Evolutionary conservation across 92 coral and sea anemone species (phyloP), one percentile per base, ranked within the genome.

Genomic region (Porites evermanni): DNA sequence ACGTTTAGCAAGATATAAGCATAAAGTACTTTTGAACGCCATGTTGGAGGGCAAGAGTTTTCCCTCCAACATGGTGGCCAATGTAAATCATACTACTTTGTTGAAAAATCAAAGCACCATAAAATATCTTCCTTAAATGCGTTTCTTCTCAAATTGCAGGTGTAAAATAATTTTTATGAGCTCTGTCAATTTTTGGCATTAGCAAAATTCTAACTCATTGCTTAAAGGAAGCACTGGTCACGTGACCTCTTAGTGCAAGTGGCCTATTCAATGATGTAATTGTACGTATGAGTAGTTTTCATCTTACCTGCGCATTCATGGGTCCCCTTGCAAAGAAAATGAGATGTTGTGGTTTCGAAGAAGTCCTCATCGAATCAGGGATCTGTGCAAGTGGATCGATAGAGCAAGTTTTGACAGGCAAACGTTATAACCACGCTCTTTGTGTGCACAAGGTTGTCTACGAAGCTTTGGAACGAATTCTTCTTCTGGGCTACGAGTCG

Each of bases 301-400:
- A 85, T 21, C 86, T 75, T 51, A 61, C 66, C 12, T 75, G 86
- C 26, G 72, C 89, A 20, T 85, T 8, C 52, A 76, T 77, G 60
- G 64, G 75, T 23, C 84, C 89, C 44, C 72, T 85, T 16, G 84
- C 78, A 85, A 85, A 85, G 60, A 18, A 18, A 60, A 71, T 73
- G 81, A 83, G 60, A 74, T 72, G 87, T 59, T 47, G 84, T 73
- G 89, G 84, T 44, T 61, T 85, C 17, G 89, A 85, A 85, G 84
- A 85, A 51, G 53, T 85, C 74, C 86, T 85, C 32, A 38, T 85
- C 18, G 89, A 77, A 68, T 76, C 89, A 1, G 83, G 89, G 51
- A 64, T 85, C 29, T 85, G 89, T 77, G 84, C 84, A 8, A 85
- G 89, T 67, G 89, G 83, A 20, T 85, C 84, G 10, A 76, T 85